These are phyloP conservation scores for Acleris cristana DNA, from an alignment of 2,888 invertebrate species.

Conservation along the genomic window DNA sequence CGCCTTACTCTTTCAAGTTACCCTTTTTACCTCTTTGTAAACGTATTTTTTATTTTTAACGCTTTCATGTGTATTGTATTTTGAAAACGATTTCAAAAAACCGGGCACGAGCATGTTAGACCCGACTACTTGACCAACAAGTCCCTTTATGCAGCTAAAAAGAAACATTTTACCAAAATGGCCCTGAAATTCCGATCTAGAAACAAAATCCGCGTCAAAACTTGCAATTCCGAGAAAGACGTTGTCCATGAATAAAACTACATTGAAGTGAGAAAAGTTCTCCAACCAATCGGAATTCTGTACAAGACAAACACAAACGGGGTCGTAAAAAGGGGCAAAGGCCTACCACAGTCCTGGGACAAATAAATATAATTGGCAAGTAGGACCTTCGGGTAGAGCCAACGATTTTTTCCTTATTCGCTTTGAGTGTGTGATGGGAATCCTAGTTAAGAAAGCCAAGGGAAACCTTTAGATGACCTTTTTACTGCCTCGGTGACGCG, in stretches of 20 bases:
- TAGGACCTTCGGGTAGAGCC: conserved; percentile 35
- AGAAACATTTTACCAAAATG: too few species aligned
- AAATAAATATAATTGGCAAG: conserved; percentile 58
- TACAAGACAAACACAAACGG: conserved; percentile 47
- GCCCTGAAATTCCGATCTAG: too few species aligned
- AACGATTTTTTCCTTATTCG: conserved; percentile 37
- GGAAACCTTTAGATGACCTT: conserved; percentile 31
- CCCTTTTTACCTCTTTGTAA: too few species aligned
- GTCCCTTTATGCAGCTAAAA: too few species aligned
- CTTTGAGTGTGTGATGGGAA: conserved; percentile 34
- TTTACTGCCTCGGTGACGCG: conserved; percentile 31
- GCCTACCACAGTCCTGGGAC: conserved; percentile 55
- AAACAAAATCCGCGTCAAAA: too few species aligned
- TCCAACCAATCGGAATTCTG: conserved; percentile 40
- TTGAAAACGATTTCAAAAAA: too few species aligned
- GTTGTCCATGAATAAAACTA: not conserved
- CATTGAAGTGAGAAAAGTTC: conserved; percentile 4
- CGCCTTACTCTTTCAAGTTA: too few species aligned
- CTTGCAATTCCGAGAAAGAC: not conserved
- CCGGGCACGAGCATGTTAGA: too few species aligned
- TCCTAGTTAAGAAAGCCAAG: conserved; percentile 25
- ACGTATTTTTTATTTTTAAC: too few species aligned
- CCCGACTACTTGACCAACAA: too few species aligned
- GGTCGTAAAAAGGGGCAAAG: conserved; percentile 51
- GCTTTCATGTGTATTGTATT: too few species aligned